Percentiles rank a stretch among this genome's conserved stretches.
These are phyloP conservation scores for Rhyacophila evoluta DNA, from an alignment of 2,888 invertebrate genomes.

Conservation along the genomic window DNA sequence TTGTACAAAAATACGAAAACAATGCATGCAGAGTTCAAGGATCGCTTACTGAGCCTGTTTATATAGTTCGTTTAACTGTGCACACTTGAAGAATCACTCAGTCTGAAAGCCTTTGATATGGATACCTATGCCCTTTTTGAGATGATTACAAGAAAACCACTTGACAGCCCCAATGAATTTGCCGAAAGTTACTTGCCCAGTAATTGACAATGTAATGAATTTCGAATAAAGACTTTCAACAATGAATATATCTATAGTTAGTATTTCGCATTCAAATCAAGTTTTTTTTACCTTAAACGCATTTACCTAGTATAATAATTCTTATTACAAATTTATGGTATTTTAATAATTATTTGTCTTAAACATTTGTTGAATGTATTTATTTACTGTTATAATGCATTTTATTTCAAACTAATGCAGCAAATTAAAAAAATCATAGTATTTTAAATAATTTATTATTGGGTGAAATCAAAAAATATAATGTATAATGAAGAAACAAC, in stretches of 20 bases:
- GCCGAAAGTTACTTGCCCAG: slow-evolving; percentile 17
- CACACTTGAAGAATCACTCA: slow-evolving; percentile 49
- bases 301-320: no score
- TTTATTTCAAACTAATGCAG: no score
- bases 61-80: slow-evolving; percentile 32
- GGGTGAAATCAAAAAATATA: no score
- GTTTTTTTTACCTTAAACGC: no score
- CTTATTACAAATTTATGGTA: no score
- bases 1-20: slow-evolving; percentile 48
- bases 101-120: slow-evolving; percentile 50
- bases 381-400: no score
- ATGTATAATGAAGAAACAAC: no score
- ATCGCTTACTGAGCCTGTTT: slow-evolving; percentile 47
- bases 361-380: no score
- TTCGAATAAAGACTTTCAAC: background rate
- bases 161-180: slow-evolving; percentile 39
- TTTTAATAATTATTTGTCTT: no score
- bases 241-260: background rate
- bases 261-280: background rate
- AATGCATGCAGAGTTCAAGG: slow-evolving; percentile 36
- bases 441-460: no score
- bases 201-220: slow-evolving; percentile 30
- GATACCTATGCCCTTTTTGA: slow-evolving; percentile 47
- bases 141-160: slow-evolving; percentile 47
- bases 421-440: no score